These are phyloP conservation scores for Melopsittacus undulatus DNA, from an alignment of 2,797 vertebrate species.

Conservation along the genomic window DNA sequence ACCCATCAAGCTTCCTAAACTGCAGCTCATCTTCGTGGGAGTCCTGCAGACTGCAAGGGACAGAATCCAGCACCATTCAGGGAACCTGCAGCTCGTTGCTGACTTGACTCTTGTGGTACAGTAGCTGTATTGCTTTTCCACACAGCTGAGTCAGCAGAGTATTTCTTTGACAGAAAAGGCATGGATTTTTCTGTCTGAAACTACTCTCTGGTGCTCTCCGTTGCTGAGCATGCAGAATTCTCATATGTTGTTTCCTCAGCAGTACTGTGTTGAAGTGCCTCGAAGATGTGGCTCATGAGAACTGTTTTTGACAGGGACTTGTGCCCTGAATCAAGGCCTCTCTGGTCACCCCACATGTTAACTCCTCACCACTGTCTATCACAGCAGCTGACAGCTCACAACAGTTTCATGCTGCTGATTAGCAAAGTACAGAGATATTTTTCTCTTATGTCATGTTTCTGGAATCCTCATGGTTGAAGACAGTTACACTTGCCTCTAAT, in stretches of 20 bases:
- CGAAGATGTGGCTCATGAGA: not conserved
- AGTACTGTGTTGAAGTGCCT: not conserved
- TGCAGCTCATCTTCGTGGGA: not conserved
- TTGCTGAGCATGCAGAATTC: not conserved
- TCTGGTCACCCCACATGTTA: no score
- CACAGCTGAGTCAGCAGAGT: not conserved
- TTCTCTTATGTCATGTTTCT: not conserved
- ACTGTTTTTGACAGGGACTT: rapidly evolving
- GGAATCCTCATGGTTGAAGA: not conserved
- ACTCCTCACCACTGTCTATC: not conserved
- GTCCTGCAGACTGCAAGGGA: not conserved
- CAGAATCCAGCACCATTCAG: not conserved
- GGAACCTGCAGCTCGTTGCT: not conserved
- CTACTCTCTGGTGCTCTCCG: not conserved
- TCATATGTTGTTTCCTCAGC: not conserved
- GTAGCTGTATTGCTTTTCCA: not conserved
- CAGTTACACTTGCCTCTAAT: not conserved
- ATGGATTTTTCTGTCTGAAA: not conserved
- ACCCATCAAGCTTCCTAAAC: not conserved
- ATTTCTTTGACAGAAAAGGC: not conserved
- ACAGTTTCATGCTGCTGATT: not conserved
- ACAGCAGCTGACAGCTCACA: not conserved
- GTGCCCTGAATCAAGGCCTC: not conserved
- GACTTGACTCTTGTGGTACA: not conserved
- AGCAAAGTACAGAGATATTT: not conserved